Conservation (phyloP, 2,797 vertebrate genomes). For the Aldrovandia affinis region DNA sequence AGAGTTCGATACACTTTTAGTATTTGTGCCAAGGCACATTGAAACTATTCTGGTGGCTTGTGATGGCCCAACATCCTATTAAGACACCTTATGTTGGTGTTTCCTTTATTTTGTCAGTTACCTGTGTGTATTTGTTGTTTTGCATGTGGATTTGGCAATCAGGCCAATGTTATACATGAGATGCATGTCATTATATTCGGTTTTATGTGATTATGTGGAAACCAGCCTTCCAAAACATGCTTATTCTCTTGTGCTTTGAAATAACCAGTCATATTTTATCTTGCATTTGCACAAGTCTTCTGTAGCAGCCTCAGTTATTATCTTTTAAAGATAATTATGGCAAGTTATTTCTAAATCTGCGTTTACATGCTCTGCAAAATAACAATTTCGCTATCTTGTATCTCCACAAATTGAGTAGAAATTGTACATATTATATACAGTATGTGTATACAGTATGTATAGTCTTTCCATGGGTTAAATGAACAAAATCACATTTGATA, state of each 20-base stretch:
- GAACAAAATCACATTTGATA: neutral
- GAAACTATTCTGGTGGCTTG: too few relatives aligned
- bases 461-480: neutral
- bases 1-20: too few relatives aligned
- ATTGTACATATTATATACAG: neutral
- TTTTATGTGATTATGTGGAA: neutral
- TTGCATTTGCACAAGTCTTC: neutral
- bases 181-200: neutral
- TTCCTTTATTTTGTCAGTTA: too few relatives aligned
- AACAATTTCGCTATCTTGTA: neutral
- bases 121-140: too few relatives aligned
- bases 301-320: neutral
- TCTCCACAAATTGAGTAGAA: neutral
- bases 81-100: too few relatives aligned
- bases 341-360: neutral
- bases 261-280: neutral
- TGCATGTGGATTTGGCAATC: neutral
- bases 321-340: conserved; percentile 7
- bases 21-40: too few relatives aligned
- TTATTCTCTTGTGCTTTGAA: neutral
- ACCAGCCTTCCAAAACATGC: neutral
- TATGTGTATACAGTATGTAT: neutral
- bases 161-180: neutral
- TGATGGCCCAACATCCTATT: too few relatives aligned
- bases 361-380: neutral